Conservation (phyloP, 2,888 invertebrate genomes). For the Gerris lacustris region DNA sequence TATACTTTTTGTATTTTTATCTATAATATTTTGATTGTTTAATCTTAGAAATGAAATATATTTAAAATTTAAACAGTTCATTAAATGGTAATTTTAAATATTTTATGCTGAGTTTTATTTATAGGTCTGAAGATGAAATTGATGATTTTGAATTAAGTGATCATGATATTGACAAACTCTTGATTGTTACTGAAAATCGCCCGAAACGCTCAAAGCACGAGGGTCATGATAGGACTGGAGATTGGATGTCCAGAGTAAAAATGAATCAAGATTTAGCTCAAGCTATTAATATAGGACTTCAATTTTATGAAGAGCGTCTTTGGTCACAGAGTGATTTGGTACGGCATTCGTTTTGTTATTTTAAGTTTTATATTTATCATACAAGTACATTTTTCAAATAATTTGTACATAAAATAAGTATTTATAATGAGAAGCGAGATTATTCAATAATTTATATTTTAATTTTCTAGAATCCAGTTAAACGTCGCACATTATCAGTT, state of each 20-base stretch:
- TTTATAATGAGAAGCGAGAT: neutral
- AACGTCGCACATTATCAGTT: constrained; percentile 35
- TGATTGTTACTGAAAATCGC: constrained; percentile 79
- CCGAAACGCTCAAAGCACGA: constrained; percentile 60
- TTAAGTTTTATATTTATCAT: constrained; percentile 5
- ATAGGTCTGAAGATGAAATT: constrained; percentile 55
- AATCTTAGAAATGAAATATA: constrained; percentile 12
- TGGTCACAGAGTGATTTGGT: constrained; percentile 57
- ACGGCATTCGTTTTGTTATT: constrained; percentile 27
- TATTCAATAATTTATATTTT: neutral
- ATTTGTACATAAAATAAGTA: no score
- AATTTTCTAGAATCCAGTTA: neutral
- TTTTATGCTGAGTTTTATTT: constrained; percentile 20
- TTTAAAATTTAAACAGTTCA: no score
- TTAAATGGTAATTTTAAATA: no score
- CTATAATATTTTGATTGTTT: neutral
- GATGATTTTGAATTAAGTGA: constrained; percentile 86
- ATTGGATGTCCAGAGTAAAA: constrained; percentile 79
- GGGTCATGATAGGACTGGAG: constrained; percentile 81
- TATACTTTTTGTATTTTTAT: constrained; percentile 19
- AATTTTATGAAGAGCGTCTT: constrained; percentile 89
- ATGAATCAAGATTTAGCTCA: constrained; percentile 89
- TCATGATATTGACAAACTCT: constrained; percentile 79
- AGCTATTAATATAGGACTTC: constrained; percentile 92
- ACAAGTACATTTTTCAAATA: neutral